phyloP scores from a whole-genome alignment of 2,797 vertebrate species.

The Pangasius mekongensis region DNA sequence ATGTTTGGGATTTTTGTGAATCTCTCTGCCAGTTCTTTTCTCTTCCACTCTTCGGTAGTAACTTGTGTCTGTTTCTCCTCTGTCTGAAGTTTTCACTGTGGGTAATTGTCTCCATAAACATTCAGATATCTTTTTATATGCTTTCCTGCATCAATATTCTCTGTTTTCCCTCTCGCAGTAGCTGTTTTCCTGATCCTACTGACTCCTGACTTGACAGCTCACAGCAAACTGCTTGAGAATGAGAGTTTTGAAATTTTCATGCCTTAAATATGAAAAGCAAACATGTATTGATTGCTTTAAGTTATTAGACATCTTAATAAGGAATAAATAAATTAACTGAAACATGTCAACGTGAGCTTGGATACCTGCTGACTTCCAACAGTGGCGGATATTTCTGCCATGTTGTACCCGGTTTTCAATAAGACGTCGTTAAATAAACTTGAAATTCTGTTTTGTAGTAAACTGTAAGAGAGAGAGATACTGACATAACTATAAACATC shows the following conservation, averaged over 20 bases:
- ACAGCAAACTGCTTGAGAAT: not conserved
- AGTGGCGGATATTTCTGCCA: not conserved
- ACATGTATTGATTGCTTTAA: not conserved
- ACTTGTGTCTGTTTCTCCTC: not conserved
- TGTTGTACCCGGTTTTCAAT: not conserved
- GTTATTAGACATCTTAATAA: not conserved
- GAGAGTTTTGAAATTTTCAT: not conserved
- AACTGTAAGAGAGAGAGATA: not conserved
- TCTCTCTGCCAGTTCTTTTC: not conserved
- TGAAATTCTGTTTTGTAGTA: not conserved
- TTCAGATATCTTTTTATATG: not conserved
- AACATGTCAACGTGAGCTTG: not conserved
- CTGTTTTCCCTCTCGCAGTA: not conserved
- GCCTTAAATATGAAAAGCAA: not conserved
- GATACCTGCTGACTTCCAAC: not conserved
- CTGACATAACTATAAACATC: not conserved
- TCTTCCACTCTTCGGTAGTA: not conserved
- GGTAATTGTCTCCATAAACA: not conserved
- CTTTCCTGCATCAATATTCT: not conserved
- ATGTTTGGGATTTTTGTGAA: not conserved
- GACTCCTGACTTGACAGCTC: not conserved
- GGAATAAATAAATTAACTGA: not conserved
- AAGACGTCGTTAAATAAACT: not conserved
- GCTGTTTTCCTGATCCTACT: not conserved
- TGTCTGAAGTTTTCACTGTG: not conserved